Conservation (phyloP, 2,113 vertebrate species). For the Emberiza fucata region DNA sequence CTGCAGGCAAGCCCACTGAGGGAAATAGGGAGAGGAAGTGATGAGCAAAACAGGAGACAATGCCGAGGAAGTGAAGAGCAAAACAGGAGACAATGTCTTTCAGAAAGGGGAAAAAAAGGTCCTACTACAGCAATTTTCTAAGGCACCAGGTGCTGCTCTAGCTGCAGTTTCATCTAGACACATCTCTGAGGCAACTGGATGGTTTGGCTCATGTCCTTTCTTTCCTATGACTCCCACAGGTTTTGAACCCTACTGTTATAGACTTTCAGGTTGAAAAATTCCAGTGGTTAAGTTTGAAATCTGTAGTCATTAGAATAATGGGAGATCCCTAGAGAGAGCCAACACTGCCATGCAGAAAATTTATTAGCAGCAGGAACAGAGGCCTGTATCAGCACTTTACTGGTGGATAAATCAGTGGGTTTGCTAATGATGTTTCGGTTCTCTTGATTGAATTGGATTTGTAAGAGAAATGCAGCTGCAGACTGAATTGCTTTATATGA, state of each 20-base stretch:
- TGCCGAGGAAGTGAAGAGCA: neutral
- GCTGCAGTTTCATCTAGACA: neutral
- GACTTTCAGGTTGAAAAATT: neutral
- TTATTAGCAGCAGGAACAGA: slow-evolving; percentile 45
- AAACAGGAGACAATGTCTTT: neutral
- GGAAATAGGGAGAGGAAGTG: neutral
- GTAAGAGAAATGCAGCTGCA: slow-evolving; percentile 60
- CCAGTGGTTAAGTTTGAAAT: neutral
- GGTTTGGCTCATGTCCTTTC: neutral
- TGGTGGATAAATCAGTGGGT: slow-evolving; percentile 46
- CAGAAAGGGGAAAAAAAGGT: neutral
- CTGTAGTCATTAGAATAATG: slow-evolving; percentile 17
- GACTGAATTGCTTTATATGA: slow-evolving; percentile 48
- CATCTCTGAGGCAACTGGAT: neutral
- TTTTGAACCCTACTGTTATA: neutral
- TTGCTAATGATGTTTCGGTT: slow-evolving; percentile 57
- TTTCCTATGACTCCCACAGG: neutral
- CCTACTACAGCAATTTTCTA: neutral
- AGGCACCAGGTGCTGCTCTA: neutral
- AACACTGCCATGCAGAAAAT: neutral
- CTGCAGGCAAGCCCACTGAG: neutral
- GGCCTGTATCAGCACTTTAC: slow-evolving; percentile 47
- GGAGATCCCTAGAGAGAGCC: neutral
- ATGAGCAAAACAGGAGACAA: neutral
- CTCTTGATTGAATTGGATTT: slow-evolving; percentile 56